A percentile compares a stretch with the other conserved stretches of the same genome.
phyloP scores from a whole-genome alignment of 2,113 vertebrate genomes.

The Apistogramma diplotaenia region DNA sequence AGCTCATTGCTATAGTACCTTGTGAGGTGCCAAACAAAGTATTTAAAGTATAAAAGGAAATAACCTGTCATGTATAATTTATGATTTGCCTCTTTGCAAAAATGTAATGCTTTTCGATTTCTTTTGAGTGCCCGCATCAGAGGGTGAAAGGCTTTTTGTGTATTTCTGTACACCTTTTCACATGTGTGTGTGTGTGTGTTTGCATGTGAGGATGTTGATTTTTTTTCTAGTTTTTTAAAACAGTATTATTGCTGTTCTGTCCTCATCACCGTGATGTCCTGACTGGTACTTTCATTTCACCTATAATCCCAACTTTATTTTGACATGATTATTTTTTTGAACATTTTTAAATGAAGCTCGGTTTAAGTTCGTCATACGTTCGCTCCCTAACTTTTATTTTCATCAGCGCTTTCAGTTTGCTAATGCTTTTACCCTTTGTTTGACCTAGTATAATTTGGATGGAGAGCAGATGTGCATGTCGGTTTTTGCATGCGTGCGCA shows the following conservation, averaged over 20 bases:
- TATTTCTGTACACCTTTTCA: neutral
- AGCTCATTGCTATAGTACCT: constrained; percentile 31
- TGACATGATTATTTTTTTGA: neutral
- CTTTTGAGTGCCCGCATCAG: neutral
- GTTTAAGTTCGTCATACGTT: neutral
- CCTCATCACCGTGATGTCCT: neutral
- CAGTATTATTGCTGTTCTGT: too few relatives aligned
- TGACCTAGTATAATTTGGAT: constrained; percentile 28
- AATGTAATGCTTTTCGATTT: neutral
- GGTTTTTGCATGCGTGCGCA: neutral
- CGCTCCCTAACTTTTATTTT: neutral
- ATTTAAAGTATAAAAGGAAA: constrained; percentile 43
- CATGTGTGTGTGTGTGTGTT: neutral
- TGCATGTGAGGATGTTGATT: too few relatives aligned
- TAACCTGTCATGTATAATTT: constrained; percentile 53
- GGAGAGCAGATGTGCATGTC: constrained; percentile 38
- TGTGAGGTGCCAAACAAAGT: constrained; percentile 37
- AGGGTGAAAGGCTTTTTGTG: constrained; percentile 2
- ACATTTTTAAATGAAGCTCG: neutral
- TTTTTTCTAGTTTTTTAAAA: neutral
- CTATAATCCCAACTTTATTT: neutral
- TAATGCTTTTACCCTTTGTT: constrained; percentile 22
- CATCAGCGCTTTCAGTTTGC: neutral
- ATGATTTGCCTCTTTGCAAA: constrained; percentile 32
- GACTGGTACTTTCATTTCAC: neutral